Conservation (phyloP, 2,888 invertebrate genomes). For the Dryobotodes eremita region DNA sequence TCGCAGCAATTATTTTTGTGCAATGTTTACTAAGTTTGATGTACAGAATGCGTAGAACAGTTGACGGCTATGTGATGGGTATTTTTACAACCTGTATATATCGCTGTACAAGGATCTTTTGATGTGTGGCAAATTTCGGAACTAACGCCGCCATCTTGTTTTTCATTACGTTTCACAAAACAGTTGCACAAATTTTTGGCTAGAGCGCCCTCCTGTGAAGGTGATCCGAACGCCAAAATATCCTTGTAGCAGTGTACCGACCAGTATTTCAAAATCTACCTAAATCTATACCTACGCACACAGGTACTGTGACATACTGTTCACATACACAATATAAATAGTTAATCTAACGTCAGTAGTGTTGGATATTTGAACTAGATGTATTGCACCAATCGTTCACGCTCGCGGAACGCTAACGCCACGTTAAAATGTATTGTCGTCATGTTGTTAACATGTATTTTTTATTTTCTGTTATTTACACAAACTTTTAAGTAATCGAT, state of each 20-base stretch:
- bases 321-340: constrained; percentile 12
- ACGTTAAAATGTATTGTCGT: not conserved
- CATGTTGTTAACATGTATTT: not conserved
- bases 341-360: constrained; percentile 23
- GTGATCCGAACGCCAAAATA: not conserved
- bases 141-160: not conserved
- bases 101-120: not conserved
- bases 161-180: not conserved
- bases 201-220: not conserved
- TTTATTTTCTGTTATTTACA: not conserved
- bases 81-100: too few species aligned
- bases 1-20: too few species aligned
- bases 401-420: not conserved
- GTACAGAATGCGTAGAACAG: too few species aligned
- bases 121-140: not conserved
- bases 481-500: not conserved
- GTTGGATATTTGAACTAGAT: constrained; percentile 49
- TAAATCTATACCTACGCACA: not conserved
- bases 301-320: not conserved
- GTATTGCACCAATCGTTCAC: constrained; percentile 44
- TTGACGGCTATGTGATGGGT: too few species aligned
- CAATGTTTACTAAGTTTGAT: too few species aligned
- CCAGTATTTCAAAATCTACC: not conserved
- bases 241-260: not conserved
- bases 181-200: not conserved